Conservation (phyloP, 2,797 vertebrate species). For the Urocyon cinereoargenteus region DNA sequence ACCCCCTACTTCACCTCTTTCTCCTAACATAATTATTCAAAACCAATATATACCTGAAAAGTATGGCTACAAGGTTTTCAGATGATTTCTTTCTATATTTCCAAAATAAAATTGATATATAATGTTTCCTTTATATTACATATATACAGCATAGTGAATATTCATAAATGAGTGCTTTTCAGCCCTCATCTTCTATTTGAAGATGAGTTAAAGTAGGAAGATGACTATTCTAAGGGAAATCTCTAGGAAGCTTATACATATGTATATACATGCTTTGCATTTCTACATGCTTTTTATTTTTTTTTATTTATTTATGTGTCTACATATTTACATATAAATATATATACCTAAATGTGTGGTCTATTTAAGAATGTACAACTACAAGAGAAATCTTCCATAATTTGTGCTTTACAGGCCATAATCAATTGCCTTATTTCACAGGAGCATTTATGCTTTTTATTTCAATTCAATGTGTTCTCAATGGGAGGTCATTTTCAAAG, state of each 20-base stretch:
- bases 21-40: not conserved
- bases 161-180: not conserved
- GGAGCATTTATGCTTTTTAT: not conserved
- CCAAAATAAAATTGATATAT: not conserved
- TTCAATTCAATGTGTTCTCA: conserved; percentile 24
- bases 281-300: not conserved
- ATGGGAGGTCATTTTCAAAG: conserved; percentile 73
- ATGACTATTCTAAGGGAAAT: not conserved
- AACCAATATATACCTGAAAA: not conserved
- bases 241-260: not conserved
- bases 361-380: not conserved
- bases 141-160: not conserved
- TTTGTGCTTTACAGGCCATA: conserved; percentile 37
- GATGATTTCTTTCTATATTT: not conserved
- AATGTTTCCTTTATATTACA: not conserved
- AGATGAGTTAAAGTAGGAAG: not conserved
- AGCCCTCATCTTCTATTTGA: not conserved
- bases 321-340: not conserved
- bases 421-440: conserved; percentile 63
- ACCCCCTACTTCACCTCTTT: not conserved
- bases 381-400: conserved; percentile 53
- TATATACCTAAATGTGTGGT: not conserved
- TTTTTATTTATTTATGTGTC: not conserved
- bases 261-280: not conserved
- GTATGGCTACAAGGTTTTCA: not conserved